phyloP scores from a whole-genome alignment of 2,888 invertebrate species.

The Brenthis daphne region DNA sequence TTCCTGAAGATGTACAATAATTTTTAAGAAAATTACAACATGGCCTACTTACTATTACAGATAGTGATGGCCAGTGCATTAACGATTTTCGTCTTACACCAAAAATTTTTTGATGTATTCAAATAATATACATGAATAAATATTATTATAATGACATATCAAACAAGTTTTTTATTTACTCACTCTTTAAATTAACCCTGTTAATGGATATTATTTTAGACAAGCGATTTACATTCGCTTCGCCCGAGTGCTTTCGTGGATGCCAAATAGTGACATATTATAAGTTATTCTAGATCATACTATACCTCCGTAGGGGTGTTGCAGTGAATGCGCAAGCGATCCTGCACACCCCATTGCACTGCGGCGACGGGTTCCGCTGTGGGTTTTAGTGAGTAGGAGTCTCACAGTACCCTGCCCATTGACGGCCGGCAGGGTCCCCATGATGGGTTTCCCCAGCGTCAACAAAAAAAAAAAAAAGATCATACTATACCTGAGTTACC shows the following conservation, averaged over 20 bases:
- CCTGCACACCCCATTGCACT: no score
- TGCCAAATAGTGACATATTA: not conserved
- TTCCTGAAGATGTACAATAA: constrained; percentile 77
- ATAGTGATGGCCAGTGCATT: constrained; percentile 58
- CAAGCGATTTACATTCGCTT: no score
- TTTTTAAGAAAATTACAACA: constrained; percentile 51
- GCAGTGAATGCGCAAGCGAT: no score
- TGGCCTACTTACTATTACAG: constrained; percentile 63
- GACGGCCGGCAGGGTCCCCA: no score
- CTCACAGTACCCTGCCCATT: no score
- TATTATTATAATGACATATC: constrained; percentile 62
- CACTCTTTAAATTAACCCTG: not conserved
- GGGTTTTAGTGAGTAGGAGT: no score
- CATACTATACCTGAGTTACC: no score
- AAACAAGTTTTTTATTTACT: constrained; percentile 49
- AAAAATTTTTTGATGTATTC: constrained; percentile 75
- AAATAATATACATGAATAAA: constrained; percentile 75
- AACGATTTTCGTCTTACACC: constrained; percentile 75
- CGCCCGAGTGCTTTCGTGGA: no score
- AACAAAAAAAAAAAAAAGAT: no score
- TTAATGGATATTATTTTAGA: not conserved
- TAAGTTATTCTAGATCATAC: not conserved
- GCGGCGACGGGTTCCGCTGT: no score
- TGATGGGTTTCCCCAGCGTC: no score
- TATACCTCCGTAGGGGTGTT: no score